These are phyloP conservation scores for Brachyistius frenatus DNA, from an alignment of 2,113 vertebrate genomes.

Conservation along the genomic window DNA sequence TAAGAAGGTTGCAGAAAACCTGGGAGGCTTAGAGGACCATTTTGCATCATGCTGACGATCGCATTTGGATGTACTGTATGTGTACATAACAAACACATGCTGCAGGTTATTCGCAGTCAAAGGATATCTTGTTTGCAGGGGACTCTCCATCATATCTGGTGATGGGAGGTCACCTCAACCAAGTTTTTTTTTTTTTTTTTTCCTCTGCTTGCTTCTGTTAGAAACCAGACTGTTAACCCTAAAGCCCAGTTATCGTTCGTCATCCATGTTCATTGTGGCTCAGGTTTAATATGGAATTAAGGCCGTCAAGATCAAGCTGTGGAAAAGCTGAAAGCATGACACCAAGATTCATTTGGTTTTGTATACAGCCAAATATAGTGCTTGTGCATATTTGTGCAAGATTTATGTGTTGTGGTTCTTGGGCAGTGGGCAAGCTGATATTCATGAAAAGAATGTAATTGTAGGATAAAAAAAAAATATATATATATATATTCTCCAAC, in stretches of 20 bases:
- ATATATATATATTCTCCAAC: constrained; percentile 5
- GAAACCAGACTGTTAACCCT: background rate
- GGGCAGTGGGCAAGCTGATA: background rate
- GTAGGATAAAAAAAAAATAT: background rate
- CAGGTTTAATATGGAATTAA: constrained; percentile 41
- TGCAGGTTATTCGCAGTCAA: constrained; percentile 1
- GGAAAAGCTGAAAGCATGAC: constrained; percentile 3
- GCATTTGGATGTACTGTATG: background rate
- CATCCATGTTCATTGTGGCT: constrained; percentile 4
- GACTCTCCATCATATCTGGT: background rate
- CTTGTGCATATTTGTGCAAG: background rate
- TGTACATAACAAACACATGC: background rate
- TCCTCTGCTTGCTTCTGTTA: background rate
- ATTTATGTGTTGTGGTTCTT: constrained; percentile 13
- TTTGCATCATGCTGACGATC: background rate
- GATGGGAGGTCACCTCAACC: background rate
- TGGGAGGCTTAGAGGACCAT: too few species aligned
- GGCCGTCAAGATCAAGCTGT: background rate
- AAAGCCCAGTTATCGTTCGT: constrained; percentile 28
- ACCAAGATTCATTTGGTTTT: background rate
- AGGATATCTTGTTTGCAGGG: constrained; percentile 3
- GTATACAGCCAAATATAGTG: background rate
- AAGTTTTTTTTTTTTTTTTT: background rate
- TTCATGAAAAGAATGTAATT: constrained; percentile 8
- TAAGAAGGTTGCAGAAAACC: constrained; percentile 3